These are phyloP conservation scores for Koerneria pararmatus DNA, from an alignment of 2,888 invertebrate species.

Conservation along the genomic window DNA sequence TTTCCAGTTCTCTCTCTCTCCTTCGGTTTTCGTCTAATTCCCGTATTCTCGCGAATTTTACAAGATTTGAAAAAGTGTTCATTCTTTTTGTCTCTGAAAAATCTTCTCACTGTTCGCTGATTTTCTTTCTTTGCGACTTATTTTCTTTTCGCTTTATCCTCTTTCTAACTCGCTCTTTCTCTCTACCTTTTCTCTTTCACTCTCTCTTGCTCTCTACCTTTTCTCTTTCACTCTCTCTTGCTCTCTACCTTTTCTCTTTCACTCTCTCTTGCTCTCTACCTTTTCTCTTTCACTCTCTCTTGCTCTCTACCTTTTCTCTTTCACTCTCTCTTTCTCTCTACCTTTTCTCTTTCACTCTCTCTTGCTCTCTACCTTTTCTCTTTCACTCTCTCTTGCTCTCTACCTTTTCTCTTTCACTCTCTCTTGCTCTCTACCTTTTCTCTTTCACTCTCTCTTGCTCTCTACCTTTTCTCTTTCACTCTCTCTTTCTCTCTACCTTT, in stretches of 20 bases:
- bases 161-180: no score
- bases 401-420: conserved; percentile 5
- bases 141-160: no score
- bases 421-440: not conserved
- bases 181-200: no score
- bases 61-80: not conserved
- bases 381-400: not conserved
- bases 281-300: not conserved
- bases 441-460: conserved; percentile 9
- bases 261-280: not conserved
- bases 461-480: not conserved
- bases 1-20: no score
- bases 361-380: not conserved
- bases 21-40: no score
- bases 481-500: not conserved
- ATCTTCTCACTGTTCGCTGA: not conserved
- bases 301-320: not conserved
- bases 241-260: not conserved
- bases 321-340: not conserved
- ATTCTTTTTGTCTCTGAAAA: conserved; percentile 3
- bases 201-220: conserved; percentile 2
- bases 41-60: not conserved
- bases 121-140: not conserved
- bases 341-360: not conserved
- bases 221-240: not conserved